These are phyloP conservation scores for Hetaerina titia DNA, from an alignment of 2,888 invertebrate species.

Conservation along the genomic window DNA sequence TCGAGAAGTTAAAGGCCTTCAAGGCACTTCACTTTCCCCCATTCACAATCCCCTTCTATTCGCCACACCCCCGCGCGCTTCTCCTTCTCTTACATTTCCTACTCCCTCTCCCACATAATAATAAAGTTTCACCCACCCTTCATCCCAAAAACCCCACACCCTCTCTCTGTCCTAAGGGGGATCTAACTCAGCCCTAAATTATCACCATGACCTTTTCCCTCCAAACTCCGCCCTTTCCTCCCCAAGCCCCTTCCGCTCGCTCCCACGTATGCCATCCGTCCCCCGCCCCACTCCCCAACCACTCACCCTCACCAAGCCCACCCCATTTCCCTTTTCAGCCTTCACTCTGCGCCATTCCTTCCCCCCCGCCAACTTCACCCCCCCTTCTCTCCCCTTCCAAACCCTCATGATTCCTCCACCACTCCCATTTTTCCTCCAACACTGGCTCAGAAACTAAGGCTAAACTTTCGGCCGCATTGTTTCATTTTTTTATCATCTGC, in stretches of 20 bases:
- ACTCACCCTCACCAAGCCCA: neutral
- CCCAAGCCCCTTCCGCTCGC: neutral
- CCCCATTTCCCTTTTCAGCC: neutral
- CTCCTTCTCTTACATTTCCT: neutral
- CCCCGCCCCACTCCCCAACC: neutral
- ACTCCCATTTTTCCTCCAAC: neutral
- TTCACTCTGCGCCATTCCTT: neutral
- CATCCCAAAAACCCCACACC: neutral
- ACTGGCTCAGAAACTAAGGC: neutral
- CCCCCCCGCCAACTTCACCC: neutral
- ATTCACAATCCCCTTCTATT: neutral
- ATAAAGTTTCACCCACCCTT: slow-evolving; percentile 45
- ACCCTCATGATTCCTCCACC: neutral
- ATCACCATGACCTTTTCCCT: slow-evolving; percentile 51
- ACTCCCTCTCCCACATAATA: slow-evolving; percentile 25
- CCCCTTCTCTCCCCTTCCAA: neutral
- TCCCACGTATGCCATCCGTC: neutral
- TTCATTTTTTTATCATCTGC: slow-evolving; percentile 51
- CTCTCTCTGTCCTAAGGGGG: slow-evolving; percentile 41
- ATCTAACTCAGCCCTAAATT: slow-evolving; percentile 54
- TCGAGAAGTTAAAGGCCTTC: neutral
- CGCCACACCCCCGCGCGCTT: neutral
- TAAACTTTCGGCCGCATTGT: slow-evolving; percentile 51
- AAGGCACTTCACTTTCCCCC: neutral
- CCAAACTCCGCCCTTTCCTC: neutral